A percentile compares a stretch with the other conserved stretches of the same genome.
phyloP scores from a whole-genome alignment of 2,888 invertebrate genomes.

The Chrysina gloriosa region DNA sequence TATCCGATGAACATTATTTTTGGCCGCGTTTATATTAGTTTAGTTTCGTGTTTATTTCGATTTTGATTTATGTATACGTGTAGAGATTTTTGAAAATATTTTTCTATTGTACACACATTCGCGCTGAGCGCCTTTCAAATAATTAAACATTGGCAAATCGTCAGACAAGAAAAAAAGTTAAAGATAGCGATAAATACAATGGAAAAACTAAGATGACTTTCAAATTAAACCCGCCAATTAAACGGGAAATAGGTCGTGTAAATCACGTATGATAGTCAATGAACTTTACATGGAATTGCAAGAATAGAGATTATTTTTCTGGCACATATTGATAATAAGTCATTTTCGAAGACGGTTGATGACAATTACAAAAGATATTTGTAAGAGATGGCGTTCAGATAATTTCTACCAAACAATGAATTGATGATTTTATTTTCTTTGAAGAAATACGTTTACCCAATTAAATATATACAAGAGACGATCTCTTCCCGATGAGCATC shows the following conservation, averaged over 20 bases:
- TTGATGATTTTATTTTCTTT: too few species aligned
- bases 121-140: background rate
- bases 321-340: too few species aligned
- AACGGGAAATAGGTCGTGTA: conserved; percentile 3
- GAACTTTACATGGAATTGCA: conserved; percentile 3
- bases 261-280: conserved; percentile 21
- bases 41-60: conserved; percentile 9
- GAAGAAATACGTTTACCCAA: too few species aligned
- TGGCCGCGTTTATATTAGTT: background rate
- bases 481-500: too few species aligned
- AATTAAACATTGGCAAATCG: background rate
- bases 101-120: background rate
- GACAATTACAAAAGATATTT: too few species aligned
- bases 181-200: background rate
- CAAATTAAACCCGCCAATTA: background rate
- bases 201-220: background rate
- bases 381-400: too few species aligned
- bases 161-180: background rate
- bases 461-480: too few species aligned
- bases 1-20: conserved; percentile 27
- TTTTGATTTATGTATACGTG: conserved; percentile 8
- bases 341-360: too few species aligned
- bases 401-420: too few species aligned
- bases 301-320: too few species aligned
- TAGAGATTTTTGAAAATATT: conserved; percentile 1